phyloP scores from a whole-genome alignment of 2,888 invertebrate genomes.

The Gymnosoma rotundatum region DNA sequence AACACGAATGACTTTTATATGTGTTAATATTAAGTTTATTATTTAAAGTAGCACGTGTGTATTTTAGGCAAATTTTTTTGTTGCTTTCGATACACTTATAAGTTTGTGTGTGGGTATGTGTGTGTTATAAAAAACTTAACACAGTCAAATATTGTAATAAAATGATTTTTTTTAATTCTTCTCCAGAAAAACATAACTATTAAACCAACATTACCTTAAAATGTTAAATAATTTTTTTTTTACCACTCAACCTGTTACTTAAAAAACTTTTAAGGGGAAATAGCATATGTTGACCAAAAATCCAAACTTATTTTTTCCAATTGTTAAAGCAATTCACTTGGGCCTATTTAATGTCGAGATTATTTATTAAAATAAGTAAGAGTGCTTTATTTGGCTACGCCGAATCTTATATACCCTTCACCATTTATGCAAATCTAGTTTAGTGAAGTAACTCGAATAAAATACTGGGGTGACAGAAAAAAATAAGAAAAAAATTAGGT shows the following conservation, averaged over 20 bases:
- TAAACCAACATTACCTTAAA: conserved; percentile 4
- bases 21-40: conserved; percentile 83
- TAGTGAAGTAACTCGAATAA: too few species aligned
- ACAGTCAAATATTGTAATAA: too few species aligned
- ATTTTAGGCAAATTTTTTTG: conserved; percentile 68
- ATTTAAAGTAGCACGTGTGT: conserved; percentile 82
- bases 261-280: neutral
- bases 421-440: too few species aligned
- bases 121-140: neutral
- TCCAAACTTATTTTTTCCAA: neutral
- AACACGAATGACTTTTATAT: conserved; percentile 81
- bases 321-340: neutral
- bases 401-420: too few species aligned
- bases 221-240: neutral
- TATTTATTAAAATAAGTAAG: conserved; percentile 50
- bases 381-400: too few species aligned
- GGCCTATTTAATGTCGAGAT: conserved; percentile 39
- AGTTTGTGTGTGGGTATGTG: neutral
- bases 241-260: too few species aligned
- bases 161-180: neutral
- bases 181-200: neutral
- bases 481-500: too few species aligned
- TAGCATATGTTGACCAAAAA: neutral
- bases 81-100: neutral
- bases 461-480: too few species aligned